phyloP scores from a whole-genome alignment of 2,888 invertebrate genomes.

The Clepsis dumicolana region DNA sequence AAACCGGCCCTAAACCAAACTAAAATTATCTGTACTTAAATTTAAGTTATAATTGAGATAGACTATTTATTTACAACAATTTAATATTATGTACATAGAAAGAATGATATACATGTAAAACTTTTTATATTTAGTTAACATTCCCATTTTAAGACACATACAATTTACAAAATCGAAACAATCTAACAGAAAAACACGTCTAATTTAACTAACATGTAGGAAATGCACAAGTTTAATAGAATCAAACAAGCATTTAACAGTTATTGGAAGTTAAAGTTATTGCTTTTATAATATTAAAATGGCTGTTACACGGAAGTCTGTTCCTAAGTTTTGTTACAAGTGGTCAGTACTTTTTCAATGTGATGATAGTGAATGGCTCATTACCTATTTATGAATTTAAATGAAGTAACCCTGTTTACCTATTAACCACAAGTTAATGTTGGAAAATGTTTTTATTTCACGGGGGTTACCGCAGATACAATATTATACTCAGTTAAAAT shows the following conservation, averaged over 20 bases:
- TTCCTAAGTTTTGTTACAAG: background rate
- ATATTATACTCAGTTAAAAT: background rate
- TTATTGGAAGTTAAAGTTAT: constrained; percentile 20
- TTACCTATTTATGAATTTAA: constrained; percentile 28
- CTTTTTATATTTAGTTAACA: constrained; percentile 66
- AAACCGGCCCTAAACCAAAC: no score
- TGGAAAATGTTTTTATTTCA: constrained; percentile 5
- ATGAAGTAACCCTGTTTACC: constrained; percentile 77
- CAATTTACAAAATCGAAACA: constrained; percentile 52
- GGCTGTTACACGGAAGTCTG: background rate
- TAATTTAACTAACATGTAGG: constrained; percentile 57
- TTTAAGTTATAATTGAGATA: constrained; percentile 71
- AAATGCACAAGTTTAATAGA: constrained; percentile 52
- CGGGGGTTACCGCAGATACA: constrained; percentile 19
- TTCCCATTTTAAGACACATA: constrained; percentile 49
- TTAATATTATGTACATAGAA: constrained; percentile 75
- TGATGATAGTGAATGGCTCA: constrained; percentile 21
- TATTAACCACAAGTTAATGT: constrained; percentile 40
- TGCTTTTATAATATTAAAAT: constrained; percentile 19
- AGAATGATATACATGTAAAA: constrained; percentile 68
- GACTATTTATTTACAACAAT: constrained; percentile 84
- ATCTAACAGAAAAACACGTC: constrained; percentile 39
- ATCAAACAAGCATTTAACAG: constrained; percentile 29
- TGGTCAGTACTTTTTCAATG: constrained; percentile 19
- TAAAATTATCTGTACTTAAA: constrained; percentile 52